Base-by-base conservation (phyloP, 2,888 invertebrate genomes). In the Euplexia lucipara region DNA sequence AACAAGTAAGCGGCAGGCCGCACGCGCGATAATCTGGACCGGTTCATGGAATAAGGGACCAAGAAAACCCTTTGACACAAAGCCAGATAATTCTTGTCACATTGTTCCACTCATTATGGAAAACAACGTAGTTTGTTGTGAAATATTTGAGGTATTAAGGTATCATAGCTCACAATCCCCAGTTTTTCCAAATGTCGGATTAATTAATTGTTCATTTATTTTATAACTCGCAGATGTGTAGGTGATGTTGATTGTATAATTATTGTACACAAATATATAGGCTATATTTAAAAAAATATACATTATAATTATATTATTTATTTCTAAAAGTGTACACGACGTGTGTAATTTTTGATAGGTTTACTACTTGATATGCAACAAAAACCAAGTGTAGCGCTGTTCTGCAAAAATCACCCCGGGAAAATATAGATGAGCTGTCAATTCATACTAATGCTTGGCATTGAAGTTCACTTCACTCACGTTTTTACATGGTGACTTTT, bases 1-100 rank as follows among this genome's bases (percentile, higher is more conserved):
- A 71, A 70, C 61, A 75, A 71, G 70, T 69, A 76, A 79, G 76
- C 62, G 82, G 71, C 58, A 75, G 51, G 57, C 59, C 72, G 66
- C 78, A 81, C 79, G 79, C 79, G 69, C 63, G 51, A 66, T 77
- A 66, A 71, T 75, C 67, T 35, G 68, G 58, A 65, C 47, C 42
- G 48, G 53, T 72, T 75, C 45, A 60, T 76, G 48, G 42, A 53
- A 57, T 52, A 78, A 45, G 42, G 62, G 54, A 58, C 35, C 75
- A 79, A 66, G 67, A 81, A 63, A 54, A 61, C 42, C 47, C 65
- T 70, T 75, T 54, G 47, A 52, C 44, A 62, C 37, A 69, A 65
- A 67, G 62, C 66, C 57, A 69, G 47, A 71, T 58, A 57, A 76
- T 75, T 63, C 63, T 57, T 70, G 63, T 48, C 20, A 75, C 54